Evolutionary conservation across 2,888 invertebrate species (phyloP).

Genomic region (Hedya salicella): DNA sequence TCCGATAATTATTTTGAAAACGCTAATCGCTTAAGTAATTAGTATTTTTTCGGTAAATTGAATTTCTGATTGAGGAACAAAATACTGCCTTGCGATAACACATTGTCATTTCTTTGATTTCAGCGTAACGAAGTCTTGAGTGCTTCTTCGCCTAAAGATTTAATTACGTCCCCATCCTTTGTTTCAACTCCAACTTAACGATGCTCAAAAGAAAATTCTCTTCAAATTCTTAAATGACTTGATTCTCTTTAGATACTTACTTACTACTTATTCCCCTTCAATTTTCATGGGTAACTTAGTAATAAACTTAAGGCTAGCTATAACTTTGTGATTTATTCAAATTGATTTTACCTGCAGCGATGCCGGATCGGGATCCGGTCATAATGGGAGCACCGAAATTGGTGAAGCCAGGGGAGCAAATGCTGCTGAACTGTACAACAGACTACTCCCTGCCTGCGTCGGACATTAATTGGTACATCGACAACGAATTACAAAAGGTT

Average conservation of each 20-base stretch:
- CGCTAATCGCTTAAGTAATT: slow-evolving; percentile 8
- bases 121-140: slow-evolving; percentile 25
- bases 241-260: slow-evolving; percentile 43
- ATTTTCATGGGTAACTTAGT: slow-evolving; percentile 42
- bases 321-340: slow-evolving; percentile 61
- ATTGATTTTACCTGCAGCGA: slow-evolving; percentile 68
- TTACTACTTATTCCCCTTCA: slow-evolving; percentile 40
- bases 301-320: slow-evolving; percentile 15
- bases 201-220: slow-evolving; percentile 31
- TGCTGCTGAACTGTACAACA: slow-evolving; percentile 77
- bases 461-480: slow-evolving; percentile 82
- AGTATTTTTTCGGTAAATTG: slow-evolving; percentile 13
- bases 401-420: slow-evolving; percentile 77
- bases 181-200: slow-evolving; percentile 29
- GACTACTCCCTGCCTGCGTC: slow-evolving; percentile 78
- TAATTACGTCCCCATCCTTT: slow-evolving; percentile 47
- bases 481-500: slow-evolving; percentile 79
- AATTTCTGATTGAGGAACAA: slow-evolving; percentile 13
- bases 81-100: slow-evolving; percentile 17
- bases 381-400: slow-evolving; percentile 76
- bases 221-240: slow-evolving; percentile 45
- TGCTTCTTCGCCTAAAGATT: slow-evolving; percentile 41
- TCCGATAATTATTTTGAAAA: neutral
- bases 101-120: slow-evolving; percentile 29
- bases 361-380: slow-evolving; percentile 76